Evolutionary conservation across 2,888 invertebrate species (phyloP).

Genomic region (Plagodis pulveraria): DNA sequence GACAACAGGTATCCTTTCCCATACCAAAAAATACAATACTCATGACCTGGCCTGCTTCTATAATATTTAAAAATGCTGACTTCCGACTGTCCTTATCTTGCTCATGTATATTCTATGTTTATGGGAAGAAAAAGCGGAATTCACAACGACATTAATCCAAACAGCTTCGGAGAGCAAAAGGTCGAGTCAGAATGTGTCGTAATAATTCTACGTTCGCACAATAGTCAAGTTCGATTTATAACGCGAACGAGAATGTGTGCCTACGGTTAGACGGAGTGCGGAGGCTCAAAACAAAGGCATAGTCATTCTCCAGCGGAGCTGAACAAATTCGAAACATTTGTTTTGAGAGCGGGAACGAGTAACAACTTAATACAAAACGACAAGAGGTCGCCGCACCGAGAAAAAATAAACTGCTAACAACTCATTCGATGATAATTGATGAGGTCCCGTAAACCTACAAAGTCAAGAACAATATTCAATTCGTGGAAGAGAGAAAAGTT

Average conservation of each 20-base stretch:
- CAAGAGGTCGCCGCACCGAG: conserved; percentile 22
- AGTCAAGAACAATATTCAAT: not conserved
- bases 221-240: conserved; percentile 58
- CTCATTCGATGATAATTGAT: conserved; percentile 28
- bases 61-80: no score
- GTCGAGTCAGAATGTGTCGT: conserved; percentile 42
- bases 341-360: conserved; percentile 54
- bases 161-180: conserved; percentile 41
- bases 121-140: conserved; percentile 36
- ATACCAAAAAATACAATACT: no score
- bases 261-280: conserved; percentile 53
- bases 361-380: conserved; percentile 57
- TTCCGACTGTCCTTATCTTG: no score
- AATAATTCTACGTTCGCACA: conserved; percentile 54
- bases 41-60: no score
- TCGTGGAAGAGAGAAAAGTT: no score
- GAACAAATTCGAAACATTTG: conserved; percentile 72
- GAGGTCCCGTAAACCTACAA: conserved; percentile 20
- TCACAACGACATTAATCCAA: conserved; percentile 44
- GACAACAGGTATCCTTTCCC: no score
- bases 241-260: conserved; percentile 49
- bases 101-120: not conserved
- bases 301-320: conserved; percentile 58
- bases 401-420: conserved; percentile 27
- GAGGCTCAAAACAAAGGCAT: conserved; percentile 51